These are phyloP conservation scores for Cinara cedri DNA, from an alignment of 2,888 invertebrate genomes.

Conservation along the genomic window DNA sequence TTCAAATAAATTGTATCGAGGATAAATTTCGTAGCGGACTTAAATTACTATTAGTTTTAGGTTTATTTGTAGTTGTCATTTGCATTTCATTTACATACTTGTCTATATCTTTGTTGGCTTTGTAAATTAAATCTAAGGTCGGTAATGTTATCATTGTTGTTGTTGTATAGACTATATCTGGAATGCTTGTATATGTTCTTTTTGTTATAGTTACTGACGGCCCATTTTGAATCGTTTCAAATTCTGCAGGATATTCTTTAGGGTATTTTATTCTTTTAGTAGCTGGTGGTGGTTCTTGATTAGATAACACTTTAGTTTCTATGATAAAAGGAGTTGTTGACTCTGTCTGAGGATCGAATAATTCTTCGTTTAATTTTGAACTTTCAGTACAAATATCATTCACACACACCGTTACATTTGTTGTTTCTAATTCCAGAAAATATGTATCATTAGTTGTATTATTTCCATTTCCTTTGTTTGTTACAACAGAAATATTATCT, in stretches of 20 bases:
- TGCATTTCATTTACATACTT: slow-evolving; percentile 22
- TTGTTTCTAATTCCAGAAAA: slow-evolving; percentile 15
- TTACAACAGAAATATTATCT: slow-evolving; percentile 1
- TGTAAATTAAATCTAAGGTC: slow-evolving; percentile 56
- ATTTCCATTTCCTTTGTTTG: neutral
- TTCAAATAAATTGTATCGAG: slow-evolving; percentile 8
- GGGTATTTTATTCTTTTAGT: slow-evolving; percentile 57
- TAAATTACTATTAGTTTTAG: slow-evolving; percentile 28
- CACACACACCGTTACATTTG: slow-evolving; percentile 13
- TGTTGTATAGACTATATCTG: slow-evolving; percentile 58
- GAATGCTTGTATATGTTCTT: slow-evolving; percentile 58
- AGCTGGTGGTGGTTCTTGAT: slow-evolving; percentile 6
- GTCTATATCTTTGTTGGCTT: slow-evolving; percentile 57
- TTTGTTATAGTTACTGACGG: slow-evolving; percentile 58
- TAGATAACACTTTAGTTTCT: slow-evolving; percentile 44
- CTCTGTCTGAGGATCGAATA: neutral
- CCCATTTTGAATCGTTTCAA: slow-evolving; percentile 58
- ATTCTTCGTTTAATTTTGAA: slow-evolving; percentile 34
- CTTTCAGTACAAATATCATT: slow-evolving; percentile 26
- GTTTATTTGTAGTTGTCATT: slow-evolving; percentile 20
- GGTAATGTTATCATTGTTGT: slow-evolving; percentile 58
- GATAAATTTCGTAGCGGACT: slow-evolving; percentile 44
- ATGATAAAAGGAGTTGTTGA: slow-evolving; percentile 47
- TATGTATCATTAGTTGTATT: neutral
- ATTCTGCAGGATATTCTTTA: slow-evolving; percentile 59